Percentiles rank a stretch among this genome's conserved stretches.
These are phyloP conservation scores for Glyptemys insculpta DNA, from an alignment of 2,797 vertebrate genomes.

Conservation along the genomic window DNA sequence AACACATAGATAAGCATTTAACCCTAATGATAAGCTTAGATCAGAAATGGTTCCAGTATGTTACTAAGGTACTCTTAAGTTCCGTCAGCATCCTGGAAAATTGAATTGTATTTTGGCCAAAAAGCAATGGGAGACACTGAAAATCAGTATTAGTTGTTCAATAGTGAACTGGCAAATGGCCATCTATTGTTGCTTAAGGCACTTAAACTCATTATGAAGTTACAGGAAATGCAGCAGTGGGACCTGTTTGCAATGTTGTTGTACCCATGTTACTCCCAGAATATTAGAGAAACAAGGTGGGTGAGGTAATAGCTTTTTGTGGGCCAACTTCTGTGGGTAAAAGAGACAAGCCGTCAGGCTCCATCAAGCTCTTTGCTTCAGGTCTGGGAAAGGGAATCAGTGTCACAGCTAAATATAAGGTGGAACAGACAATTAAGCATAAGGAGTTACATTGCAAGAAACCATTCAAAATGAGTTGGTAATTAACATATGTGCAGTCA, in stretches of 20 bases:
- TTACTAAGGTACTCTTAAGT: slow-evolving; percentile 26
- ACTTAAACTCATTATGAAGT: slow-evolving; percentile 48
- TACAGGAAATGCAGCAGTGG: slow-evolving; percentile 17
- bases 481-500: not conserved
- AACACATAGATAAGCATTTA: slow-evolving; percentile 58
- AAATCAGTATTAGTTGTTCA: slow-evolving; percentile 53
- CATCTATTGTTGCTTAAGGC: slow-evolving; percentile 25
- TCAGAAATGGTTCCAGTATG: slow-evolving; percentile 50
- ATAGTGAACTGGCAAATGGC: slow-evolving; percentile 12
- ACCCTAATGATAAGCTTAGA: slow-evolving; percentile 52
- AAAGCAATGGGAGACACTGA: slow-evolving; percentile 47
- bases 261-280: not conserved
- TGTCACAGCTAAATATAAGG: not conserved
- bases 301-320: not conserved
- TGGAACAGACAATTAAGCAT: not conserved
- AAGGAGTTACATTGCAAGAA: not conserved
- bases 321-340: not conserved
- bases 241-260: not conserved
- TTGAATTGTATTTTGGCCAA: slow-evolving; percentile 25
- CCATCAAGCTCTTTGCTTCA: not conserved
- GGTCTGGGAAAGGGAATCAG: not conserved
- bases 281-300: not conserved
- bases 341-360: not conserved
- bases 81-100: slow-evolving; percentile 25
- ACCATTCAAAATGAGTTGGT: not conserved